Base-by-base conservation (phyloP, 1,140 invertebrate genomes). In the Macrostomum lignano region DNA sequence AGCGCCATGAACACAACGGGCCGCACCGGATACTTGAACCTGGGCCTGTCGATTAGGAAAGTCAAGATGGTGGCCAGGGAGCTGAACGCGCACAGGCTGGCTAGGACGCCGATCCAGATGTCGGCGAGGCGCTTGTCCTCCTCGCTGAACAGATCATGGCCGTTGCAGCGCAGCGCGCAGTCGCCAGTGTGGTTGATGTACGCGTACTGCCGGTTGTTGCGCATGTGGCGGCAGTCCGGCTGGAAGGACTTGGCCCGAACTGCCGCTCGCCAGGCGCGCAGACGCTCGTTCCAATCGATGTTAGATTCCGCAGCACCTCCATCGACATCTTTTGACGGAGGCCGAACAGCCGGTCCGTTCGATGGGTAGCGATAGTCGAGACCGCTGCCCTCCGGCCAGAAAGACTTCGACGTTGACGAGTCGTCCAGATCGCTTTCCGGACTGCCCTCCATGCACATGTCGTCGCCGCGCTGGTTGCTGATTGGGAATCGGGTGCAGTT, bases 1-100 rank as follows among this genome's bases (percentile, higher is more conserved):
- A 91, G 68, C 14, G 81, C 81, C 36, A 98, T 61, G 55, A 88
- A 93, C 40, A 96, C 84, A 38, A 98, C 93, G 1, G 86, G 82
- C 38, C 86, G 62, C 55, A 94, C 86, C 1, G 88, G 91, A 61
- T 93, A 96, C 20, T 74, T 68, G 57, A 96, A 76, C 79, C 46
- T 79, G 13, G 68, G 66, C 0, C 72, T 69, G 37, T 67, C 60
- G 7, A 71, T 53, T 17, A 60, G 35, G 40, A 54, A 58, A 2
- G 55, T 53, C 7, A 60, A 34, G 3, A 60, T 44, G 5, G 58
- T 56, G 33, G 59, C 49, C 1, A 54, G 31, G 2, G 53, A 55
- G 14, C 51, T 49, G 0, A 48, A 38, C 35, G 57, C 52, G 38
- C 55, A 57, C 3, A 60, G 32, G 11, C 44, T 45, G 5, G 55